Conservation (phyloP, 2,797 vertebrate genomes). For the Notolepis coatsorum region DNA sequence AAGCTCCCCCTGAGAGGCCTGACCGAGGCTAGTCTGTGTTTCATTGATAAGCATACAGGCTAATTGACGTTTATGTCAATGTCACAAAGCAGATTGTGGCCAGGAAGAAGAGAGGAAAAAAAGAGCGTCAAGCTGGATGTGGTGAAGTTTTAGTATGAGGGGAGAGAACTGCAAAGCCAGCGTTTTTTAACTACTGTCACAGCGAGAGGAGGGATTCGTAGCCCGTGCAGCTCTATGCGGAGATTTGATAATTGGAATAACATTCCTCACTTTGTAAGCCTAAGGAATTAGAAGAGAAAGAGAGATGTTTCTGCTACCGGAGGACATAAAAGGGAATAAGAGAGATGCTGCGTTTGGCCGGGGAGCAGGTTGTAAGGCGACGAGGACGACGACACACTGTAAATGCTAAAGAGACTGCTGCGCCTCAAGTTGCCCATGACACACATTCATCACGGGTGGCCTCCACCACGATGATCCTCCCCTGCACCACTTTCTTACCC, state of each 20-base stretch:
- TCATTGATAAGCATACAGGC: conserved; percentile 42
- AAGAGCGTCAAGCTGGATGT: neutral
- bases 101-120: neutral
- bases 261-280: conserved; percentile 22
- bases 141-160: conserved; percentile 3
- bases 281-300: conserved; percentile 9
- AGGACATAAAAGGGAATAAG: conserved; percentile 12
- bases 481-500: conserved; percentile 48
- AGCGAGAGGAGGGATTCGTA: neutral
- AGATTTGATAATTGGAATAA: conserved; percentile 11
- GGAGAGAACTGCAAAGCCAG: neutral
- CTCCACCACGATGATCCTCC: conserved; percentile 53
- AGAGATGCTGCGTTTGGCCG: conserved; percentile 51
- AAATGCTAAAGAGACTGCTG: conserved; percentile 70
- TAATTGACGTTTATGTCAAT: conserved; percentile 52
- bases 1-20: conserved; percentile 9
- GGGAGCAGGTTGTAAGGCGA: neutral
- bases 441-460: conserved; percentile 73
- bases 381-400: conserved; percentile 56
- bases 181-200: conserved; percentile 6
- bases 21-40: conserved; percentile 27
- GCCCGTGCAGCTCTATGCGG: neutral
- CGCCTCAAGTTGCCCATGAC: conserved; percentile 63
- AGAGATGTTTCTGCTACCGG: conserved; percentile 27
- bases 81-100: conserved; percentile 25